Evolutionary conservation across 2,113 vertebrate species (phyloP).

Genomic region (Lophochroa leadbeateri): DNA sequence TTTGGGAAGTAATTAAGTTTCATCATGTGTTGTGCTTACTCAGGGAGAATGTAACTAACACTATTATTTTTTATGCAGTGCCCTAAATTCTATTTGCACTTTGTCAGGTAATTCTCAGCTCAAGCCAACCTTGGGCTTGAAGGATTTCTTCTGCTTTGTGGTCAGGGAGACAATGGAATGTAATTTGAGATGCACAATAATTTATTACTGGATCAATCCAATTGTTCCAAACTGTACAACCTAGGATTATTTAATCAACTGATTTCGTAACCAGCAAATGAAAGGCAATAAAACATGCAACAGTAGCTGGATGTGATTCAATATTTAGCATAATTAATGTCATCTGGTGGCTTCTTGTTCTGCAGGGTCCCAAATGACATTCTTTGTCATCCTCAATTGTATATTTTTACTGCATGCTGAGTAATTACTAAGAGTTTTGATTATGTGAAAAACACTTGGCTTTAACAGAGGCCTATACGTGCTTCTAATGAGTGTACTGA

Average conservation of each 20-base stretch:
- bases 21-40: constrained; percentile 62
- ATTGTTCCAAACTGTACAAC: constrained; percentile 61
- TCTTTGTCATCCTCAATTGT: constrained; percentile 12
- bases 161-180: constrained; percentile 61
- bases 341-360: constrained; percentile 33
- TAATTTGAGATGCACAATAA: constrained; percentile 71
- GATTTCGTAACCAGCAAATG: constrained; percentile 57
- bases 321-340: constrained; percentile 58
- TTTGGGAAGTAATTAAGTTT: constrained; percentile 67
- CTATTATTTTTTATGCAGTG: constrained; percentile 47
- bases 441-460: not conserved
- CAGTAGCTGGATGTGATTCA: constrained; percentile 27
- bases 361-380: not conserved
- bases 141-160: constrained; percentile 75
- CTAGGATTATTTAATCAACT: constrained; percentile 72
- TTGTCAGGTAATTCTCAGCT: constrained; percentile 74
- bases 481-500: not conserved
- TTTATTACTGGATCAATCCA: constrained; percentile 72
- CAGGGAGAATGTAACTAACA: constrained; percentile 61
- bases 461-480: not conserved
- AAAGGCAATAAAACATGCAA: constrained; percentile 27
- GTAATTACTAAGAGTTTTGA: constrained; percentile 42
- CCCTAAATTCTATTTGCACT: constrained; percentile 74
- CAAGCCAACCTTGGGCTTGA: constrained; percentile 67
- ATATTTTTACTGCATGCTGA: constrained; percentile 24